phyloP scores from a whole-genome alignment of 2,113 vertebrate species.

The Hepsetus odoe region DNA sequence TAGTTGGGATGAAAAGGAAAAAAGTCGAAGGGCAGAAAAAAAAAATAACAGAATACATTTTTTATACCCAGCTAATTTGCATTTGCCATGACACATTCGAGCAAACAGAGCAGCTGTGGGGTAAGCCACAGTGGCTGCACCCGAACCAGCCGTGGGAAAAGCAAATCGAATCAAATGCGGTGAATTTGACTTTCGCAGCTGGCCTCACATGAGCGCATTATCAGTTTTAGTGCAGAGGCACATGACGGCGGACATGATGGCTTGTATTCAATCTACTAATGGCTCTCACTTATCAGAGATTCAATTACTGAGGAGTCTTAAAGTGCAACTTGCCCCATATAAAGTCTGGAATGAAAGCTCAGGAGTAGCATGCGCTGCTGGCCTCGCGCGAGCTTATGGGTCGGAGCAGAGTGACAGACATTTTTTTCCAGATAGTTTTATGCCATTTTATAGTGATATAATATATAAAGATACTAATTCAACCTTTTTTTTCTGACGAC shows the following conservation, averaged over 20 bases:
- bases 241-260: constrained; percentile 17
- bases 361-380: not conserved
- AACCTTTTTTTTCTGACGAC: no score
- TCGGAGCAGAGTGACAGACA: not conserved
- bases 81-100: constrained; percentile 23
- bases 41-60: constrained; percentile 26
- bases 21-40: constrained; percentile 2
- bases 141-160: constrained; percentile 25
- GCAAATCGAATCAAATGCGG: constrained; percentile 19
- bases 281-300: constrained; percentile 17
- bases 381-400: not conserved
- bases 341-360: constrained; percentile 1
- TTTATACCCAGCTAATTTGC: constrained; percentile 14
- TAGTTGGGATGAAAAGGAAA: constrained; percentile 25
- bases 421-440: not conserved
- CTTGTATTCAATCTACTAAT: constrained; percentile 5
- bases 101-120: constrained; percentile 3
- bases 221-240: constrained; percentile 20
- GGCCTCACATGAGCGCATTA: constrained; percentile 22
- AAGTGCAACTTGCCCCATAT: constrained; percentile 33
- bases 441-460: not conserved
- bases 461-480: not conserved
- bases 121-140: not conserved
- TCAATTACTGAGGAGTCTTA: constrained; percentile 7
- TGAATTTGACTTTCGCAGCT: constrained; percentile 10